phyloP scores from a whole-genome alignment of 2,797 vertebrate genomes.

The Cyclopterus lumpus region DNA sequence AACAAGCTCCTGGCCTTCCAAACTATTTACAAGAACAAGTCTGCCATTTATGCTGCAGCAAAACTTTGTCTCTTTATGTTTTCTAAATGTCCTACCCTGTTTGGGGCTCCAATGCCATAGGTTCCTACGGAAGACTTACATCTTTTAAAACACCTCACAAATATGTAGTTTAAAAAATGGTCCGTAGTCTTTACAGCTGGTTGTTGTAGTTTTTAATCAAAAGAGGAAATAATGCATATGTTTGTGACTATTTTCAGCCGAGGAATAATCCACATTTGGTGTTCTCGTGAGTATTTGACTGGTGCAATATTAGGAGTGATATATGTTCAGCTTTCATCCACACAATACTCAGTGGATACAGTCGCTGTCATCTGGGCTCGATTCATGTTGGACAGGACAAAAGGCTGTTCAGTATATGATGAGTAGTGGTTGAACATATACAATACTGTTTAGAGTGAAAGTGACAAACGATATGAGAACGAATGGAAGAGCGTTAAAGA shows the following conservation, averaged over 20 bases:
- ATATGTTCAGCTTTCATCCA: neutral
- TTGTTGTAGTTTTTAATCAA: neutral
- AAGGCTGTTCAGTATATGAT: neutral
- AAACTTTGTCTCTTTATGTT: neutral
- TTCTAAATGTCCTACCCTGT: neutral
- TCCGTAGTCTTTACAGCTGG: neutral
- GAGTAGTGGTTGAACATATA: neutral
- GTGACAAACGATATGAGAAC: slow-evolving; percentile 16
- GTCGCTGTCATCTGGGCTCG: neutral
- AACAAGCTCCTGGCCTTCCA: too few relatives aligned
- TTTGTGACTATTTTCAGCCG: neutral
- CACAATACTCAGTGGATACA: neutral
- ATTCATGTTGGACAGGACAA: slow-evolving; percentile 1
- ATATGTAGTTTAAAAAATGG: neutral
- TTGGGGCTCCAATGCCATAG: neutral
- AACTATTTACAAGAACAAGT: neutral
- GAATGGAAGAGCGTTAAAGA: slow-evolving; percentile 7
- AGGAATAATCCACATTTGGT: neutral
- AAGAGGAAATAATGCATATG: neutral
- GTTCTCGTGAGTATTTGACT: neutral
- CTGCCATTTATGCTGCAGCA: neutral
- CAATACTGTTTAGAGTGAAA: neutral
- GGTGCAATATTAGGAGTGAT: neutral
- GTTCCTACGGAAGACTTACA: neutral
- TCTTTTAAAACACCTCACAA: neutral